phyloP scores from a whole-genome alignment of 1,140 invertebrate genomes.

The Pseudomyrmex gracilis region DNA sequence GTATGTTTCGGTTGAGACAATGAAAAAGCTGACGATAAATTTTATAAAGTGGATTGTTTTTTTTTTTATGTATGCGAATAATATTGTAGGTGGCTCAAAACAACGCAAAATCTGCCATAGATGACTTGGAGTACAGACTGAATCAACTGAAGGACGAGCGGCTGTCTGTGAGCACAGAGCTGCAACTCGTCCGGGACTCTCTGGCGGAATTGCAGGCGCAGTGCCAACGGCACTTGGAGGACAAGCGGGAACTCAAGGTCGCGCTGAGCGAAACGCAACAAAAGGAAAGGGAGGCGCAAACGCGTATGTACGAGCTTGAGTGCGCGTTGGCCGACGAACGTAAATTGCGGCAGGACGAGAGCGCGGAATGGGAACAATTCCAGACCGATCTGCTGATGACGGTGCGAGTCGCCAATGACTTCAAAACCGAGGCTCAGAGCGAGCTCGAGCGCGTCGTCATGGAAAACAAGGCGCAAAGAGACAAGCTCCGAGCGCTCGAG shows the following conservation, averaged over 20 bases:
- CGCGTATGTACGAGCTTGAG: conserved; percentile 86
- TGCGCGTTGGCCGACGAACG: conserved; percentile 87
- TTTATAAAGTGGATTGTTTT: too few species aligned
- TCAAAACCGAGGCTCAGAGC: conserved; percentile 94
- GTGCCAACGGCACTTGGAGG: conserved; percentile 91
- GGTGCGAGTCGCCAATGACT: conserved; percentile 97
- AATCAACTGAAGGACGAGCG: conserved; percentile 91
- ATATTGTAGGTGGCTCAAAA: conserved; percentile 88
- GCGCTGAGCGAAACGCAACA: conserved; percentile 89
- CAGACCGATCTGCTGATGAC: conserved; percentile 96
- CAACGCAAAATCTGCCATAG: conserved; percentile 92
- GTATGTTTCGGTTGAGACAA: conserved; percentile 79
- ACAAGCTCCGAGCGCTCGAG: conserved; percentile 91
- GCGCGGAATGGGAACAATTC: conserved; percentile 96
- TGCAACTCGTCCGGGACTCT: conserved; percentile 91
- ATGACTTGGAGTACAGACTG: conserved; percentile 92
- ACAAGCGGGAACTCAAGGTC: conserved; percentile 90
- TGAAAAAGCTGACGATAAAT: too few species aligned
- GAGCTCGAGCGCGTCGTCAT: conserved; percentile 92
- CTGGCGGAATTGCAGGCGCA: conserved; percentile 90
- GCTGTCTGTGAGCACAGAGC: conserved; percentile 88
- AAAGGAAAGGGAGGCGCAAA: conserved; percentile 87
- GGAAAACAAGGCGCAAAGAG: conserved; percentile 93
- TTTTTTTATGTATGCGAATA: background rate
- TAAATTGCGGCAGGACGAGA: conserved; percentile 87